Percentiles rank a stretch among this genome's conserved stretches.
Evolutionary conservation across 2,113 vertebrate genomes (phyloP).

Genomic region (Ivindomyrus marchei): DNA sequence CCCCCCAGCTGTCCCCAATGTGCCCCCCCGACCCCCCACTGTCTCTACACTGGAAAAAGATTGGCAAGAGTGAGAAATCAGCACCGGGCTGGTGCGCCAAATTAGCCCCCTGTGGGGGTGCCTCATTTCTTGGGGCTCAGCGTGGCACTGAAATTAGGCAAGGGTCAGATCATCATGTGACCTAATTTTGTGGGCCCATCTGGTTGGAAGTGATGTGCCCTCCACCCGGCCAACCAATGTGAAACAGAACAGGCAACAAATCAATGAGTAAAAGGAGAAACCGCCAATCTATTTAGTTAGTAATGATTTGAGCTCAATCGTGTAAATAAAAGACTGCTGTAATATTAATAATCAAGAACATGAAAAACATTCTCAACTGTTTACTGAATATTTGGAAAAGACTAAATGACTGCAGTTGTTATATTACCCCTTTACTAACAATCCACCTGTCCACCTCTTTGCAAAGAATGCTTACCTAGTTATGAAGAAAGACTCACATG

Average conservation of each 20-base stretch:
- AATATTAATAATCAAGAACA: neutral
- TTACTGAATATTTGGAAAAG: neutral
- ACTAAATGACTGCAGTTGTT: neutral
- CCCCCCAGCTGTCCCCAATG: neutral
- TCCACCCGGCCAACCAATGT: neutral
- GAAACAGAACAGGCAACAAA: neutral
- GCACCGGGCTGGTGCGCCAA: neutral
- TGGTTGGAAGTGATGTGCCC: neutral
- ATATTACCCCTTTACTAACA: neutral
- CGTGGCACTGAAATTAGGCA: neutral
- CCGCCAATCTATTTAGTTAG: neutral
- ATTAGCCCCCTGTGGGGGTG: neutral
- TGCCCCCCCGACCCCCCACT: neutral
- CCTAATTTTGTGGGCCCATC: constrained; percentile 8
- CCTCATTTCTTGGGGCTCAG: constrained; percentile 3
- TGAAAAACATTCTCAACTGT: neutral
- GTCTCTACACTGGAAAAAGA: neutral
- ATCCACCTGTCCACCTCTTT: neutral
- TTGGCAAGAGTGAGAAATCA: neutral
- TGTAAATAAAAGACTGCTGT: neutral
- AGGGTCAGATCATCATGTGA: neutral
- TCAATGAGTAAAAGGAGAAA: neutral
- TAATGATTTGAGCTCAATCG: neutral
- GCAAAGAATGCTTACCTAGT: neutral
- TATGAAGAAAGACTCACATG: neutral